Percentiles rank a stretch among this genome's conserved stretches.
These are phyloP conservation scores for Corvus hawaiiensis DNA, from an alignment of 2,113 vertebrate species.

Conservation along the genomic window DNA sequence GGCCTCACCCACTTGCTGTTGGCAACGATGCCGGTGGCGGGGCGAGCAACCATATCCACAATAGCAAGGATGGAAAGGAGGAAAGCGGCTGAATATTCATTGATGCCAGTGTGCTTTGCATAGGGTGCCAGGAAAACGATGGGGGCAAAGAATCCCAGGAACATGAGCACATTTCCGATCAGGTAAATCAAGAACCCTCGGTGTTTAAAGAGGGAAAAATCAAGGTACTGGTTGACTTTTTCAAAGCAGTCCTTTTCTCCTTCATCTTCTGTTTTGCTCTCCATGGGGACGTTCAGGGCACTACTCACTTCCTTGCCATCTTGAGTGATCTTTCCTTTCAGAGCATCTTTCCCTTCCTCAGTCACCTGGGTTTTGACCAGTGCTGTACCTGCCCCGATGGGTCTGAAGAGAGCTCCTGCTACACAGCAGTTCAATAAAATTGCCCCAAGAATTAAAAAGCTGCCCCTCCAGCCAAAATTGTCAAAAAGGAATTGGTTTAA, in stretches of 20 bases:
- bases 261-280: background rate
- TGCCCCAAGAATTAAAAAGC: slow-evolving; percentile 80
- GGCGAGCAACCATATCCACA: slow-evolving; percentile 78
- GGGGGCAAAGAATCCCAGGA: slow-evolving; percentile 79
- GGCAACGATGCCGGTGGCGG: slow-evolving; percentile 71
- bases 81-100: slow-evolving; percentile 76
- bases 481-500: slow-evolving; percentile 77
- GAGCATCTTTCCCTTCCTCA: background rate
- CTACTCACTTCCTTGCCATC: background rate
- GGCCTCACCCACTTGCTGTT: slow-evolving; percentile 77
- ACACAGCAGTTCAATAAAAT: slow-evolving; percentile 81
- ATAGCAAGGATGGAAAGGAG: slow-evolving; percentile 78
- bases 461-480: slow-evolving; percentile 81
- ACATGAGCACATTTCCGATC: slow-evolving; percentile 76
- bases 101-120: slow-evolving; percentile 72
- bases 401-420: slow-evolving; percentile 82
- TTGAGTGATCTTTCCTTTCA: background rate
- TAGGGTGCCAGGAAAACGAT: slow-evolving; percentile 81
- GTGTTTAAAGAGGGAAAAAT: slow-evolving; percentile 81
- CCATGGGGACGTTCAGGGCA: background rate
- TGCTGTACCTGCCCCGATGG: slow-evolving; percentile 19
- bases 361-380: background rate
- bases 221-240: slow-evolving; percentile 67
- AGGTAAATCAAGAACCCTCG: slow-evolving; percentile 83
- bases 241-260: slow-evolving; percentile 41